Evolutionary conservation across 2,888 invertebrate species (phyloP), one percentile per base, ranked within the genome.

Genomic region (Drosophila gaucha): DNA sequence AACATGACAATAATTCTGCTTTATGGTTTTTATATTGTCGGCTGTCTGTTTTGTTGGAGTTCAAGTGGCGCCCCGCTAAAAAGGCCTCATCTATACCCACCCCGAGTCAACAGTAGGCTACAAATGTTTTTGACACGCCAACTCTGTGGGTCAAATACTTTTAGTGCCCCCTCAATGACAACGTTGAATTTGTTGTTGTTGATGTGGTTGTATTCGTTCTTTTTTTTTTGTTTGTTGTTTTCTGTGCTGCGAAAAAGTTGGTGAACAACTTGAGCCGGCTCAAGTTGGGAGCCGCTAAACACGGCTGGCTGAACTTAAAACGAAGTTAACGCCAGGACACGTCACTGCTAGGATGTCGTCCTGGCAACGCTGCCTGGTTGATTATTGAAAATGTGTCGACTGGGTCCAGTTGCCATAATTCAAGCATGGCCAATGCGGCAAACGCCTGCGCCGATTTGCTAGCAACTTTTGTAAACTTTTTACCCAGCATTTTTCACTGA

Each of bases 111-210:
- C 33, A 49, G 65, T 44, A 41, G 43, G 59, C 67, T 70, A 69
- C 85, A 82, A 82, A 82, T 82, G 82, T 87, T 82, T 85, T 73
- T 80, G 87, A 86, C 82, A 87, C 82, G 85, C 78, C 85, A 80
- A 75, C 65, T 74, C 84, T 79, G 70, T 75, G 82, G 82, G 82
- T 82, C 85, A 87, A 82, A 87, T 68, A 60, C 79, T 71, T 69
- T 52, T 44, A 62, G 31, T 66, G 52, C 36, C 33, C 57, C 47
- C 62, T 58, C 74, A 63, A 72, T 60, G 57, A 57, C 74, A 65
- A 60, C 60, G 36, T 66, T 69, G 46, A n/a, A n/a, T n/a, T 38
- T 46, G 46, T 64, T 50, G 44, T 30, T 18, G 35, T 35, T 24
- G 31, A 12, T 18, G 5, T 44, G 62, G 52, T 30, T 28, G 22